Conservation (phyloP, 2,113 vertebrate genomes). For the Platysternon megacephalum region DNA sequence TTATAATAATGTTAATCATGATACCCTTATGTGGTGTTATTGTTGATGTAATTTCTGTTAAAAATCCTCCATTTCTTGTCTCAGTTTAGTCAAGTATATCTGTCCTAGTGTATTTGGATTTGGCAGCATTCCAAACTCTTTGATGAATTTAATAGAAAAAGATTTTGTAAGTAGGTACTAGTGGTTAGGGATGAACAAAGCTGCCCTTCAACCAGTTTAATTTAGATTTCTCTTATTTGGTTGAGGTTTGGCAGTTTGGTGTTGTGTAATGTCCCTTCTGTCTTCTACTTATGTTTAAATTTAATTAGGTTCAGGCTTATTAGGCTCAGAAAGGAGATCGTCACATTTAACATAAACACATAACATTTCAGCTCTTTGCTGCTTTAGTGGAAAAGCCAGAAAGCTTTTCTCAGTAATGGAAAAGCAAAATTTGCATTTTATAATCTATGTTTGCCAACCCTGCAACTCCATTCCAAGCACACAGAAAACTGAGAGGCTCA, state of each 20-base stretch:
- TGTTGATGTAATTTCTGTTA: constrained; percentile 47
- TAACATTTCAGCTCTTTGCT: not conserved
- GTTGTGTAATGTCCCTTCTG: constrained; percentile 1
- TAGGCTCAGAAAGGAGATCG: constrained; percentile 59
- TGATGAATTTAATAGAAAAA: constrained; percentile 46
- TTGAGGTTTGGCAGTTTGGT: constrained; percentile 25
- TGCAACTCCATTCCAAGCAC: constrained; percentile 3
- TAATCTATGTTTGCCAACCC: constrained; percentile 19
- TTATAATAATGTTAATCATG: constrained; percentile 25
- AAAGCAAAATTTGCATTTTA: constrained; percentile 48
- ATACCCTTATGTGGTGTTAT: constrained; percentile 10
- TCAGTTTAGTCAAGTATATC: constrained; percentile 36
- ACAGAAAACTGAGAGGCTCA: constrained; percentile 24
- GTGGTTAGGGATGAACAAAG: constrained; percentile 27
- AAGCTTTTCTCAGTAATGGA: not conserved
- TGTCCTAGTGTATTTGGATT: constrained; percentile 35
- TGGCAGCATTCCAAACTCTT: constrained; percentile 54
- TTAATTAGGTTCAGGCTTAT: constrained; percentile 38
- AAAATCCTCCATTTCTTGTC: constrained; percentile 51
- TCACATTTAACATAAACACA: constrained; percentile 47
- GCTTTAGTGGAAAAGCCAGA: not conserved
- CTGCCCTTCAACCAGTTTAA: constrained; percentile 27
- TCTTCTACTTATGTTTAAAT: constrained; percentile 27
- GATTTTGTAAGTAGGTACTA: constrained; percentile 49
- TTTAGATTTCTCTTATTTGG: constrained; percentile 40